Base-by-base conservation (phyloP, 2,113 vertebrate species). In the Heptranchias perlo region DNA sequence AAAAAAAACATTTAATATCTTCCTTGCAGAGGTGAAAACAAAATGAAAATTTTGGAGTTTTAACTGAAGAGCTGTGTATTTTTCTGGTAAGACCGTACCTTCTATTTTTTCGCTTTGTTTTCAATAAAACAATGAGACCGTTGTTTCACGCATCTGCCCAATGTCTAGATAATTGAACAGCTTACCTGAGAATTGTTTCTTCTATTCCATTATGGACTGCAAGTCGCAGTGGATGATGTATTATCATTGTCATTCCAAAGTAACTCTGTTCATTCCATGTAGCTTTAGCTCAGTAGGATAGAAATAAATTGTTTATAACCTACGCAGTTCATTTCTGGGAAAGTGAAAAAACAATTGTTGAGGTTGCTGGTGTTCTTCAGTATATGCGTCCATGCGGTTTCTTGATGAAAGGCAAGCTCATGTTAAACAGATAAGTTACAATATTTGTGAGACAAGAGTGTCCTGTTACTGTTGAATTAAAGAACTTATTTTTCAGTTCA, bases 401-500 rank as follows among this genome's bases (percentile, higher is more conserved):
- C 44, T 52, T 95, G 31, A 28, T 95, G 94, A 95, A 95, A 95
- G 94, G 47, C 94, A 95, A 95, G 94, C 94, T 69, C 44, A 16
- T 95, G 94, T 73, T 95, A 95, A 73, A 49, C 44, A 95, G 94
- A 95, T 95, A 95, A 67, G 94, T 95, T 95, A 95, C 94, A 95
- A 65, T 95, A 95, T 95, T 95, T 95, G 94, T 95, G 73, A 49
- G 39, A 35, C 94, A 69, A 52, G 94, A 95, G 94, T 69, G 39
- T 95, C 94, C 44, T 95, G 44, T 69, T 95, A 69, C 94, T 95
- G 31, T 52, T 73, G 44, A 95, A 69, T 52, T 95, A 67, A 44
- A 69, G 65, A 95, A 69, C 94, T 52, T 95, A 69, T 95, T 95
- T 95, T 52, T 95, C 44, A 95, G 94, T 95, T 95, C 39, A 69